A percentile compares a stretch with the other conserved stretches of the same genome.
These are phyloP conservation scores for Alosa alosa DNA, from an alignment of 2,113 vertebrate species.

Conservation along the genomic window DNA sequence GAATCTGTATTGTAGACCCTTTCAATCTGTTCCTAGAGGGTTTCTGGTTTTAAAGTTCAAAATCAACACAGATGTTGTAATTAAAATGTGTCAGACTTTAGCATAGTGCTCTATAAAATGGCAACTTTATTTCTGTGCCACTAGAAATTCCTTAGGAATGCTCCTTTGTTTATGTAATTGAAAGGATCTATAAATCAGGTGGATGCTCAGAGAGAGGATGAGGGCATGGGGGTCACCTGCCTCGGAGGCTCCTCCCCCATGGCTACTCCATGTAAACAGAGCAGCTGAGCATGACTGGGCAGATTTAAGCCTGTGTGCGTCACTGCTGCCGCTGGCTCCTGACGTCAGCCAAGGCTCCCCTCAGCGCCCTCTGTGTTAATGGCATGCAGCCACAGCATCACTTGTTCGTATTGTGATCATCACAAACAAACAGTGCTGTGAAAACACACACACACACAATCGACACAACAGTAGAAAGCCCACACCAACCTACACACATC, in stretches of 20 bases:
- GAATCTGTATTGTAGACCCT: no score
- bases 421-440: neutral
- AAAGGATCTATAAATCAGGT: no score
- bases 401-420: neutral
- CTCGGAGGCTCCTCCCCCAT: neutral
- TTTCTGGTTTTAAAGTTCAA: no score
- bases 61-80: no score
- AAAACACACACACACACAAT: neutral
- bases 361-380: neutral
- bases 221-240: neutral
- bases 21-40: no score
- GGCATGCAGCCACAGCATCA: neutral
- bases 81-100: no score
- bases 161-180: no score
- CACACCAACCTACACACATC: neutral
- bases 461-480: neutral
- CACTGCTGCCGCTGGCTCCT: neutral
- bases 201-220: neutral
- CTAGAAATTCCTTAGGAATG: no score
- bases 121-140: no score
- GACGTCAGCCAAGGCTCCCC: neutral
- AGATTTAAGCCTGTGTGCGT: neutral
- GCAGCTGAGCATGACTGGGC: neutral
- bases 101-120: no score
- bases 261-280: neutral